Base-by-base conservation (phyloP, 2,888 invertebrate species). In the Sipha maydis region DNA sequence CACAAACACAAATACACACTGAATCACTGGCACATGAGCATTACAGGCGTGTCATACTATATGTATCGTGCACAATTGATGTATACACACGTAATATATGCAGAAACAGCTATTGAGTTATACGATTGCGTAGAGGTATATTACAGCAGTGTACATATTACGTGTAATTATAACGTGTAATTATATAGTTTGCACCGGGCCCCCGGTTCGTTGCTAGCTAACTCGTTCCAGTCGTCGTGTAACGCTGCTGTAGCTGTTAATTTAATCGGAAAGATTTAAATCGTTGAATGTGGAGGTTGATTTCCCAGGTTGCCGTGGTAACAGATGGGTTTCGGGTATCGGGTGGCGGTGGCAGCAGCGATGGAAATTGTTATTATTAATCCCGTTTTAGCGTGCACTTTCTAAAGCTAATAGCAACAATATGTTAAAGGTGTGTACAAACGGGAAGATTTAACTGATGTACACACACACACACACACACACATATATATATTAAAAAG, bases 211-310 rank as follows among this genome's bases (percentile, higher is more conserved):
- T 80, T 19, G n/a, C n/a, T 9, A 69, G 25, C 25, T 8, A 8
- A 14, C 48, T 14, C 48, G 48, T 14, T 48, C 1, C 48, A 48
- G 14, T 48, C 28, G 82, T 28, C 69, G 38, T 28, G 67, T 67
- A 19, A 21, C 41, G 71, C 41, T 41, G 41, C 41, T 19, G 31
- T 5, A 11, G 41, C 31, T 17, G 83, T 54, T 73, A 38, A 83
- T 83, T 83, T 73, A 83, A 83, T 83, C 83, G 73, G 71, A 54
- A 83, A 71, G 71, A 83, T 83, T 83, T 73, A 48, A 73, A 83
- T 83, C 31, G 71, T 67, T 17, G 71, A 54, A 34, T 54, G 28
- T 21, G 7, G 54, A 71, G 83, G 31, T 54, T 5, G 25, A 28
- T 71, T 34, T 71, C 31, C 54, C 54, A 8, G 67, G 80, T 54